Evolutionary conservation across 1,140 invertebrate genomes (phyloP), one percentile per base, ranked within the genome.

Genomic region (Gryon sp.): DNA sequence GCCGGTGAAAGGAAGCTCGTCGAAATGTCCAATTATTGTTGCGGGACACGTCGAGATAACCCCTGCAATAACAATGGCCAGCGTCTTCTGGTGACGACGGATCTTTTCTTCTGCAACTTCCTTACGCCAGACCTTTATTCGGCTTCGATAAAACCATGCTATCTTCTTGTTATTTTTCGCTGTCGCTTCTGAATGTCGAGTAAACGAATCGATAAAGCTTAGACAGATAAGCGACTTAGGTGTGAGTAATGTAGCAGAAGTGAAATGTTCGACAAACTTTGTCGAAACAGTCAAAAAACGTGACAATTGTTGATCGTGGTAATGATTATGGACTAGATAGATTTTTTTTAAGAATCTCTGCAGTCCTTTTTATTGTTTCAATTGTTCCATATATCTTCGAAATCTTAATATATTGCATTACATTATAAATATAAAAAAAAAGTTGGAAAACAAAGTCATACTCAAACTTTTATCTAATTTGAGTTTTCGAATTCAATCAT

Each of bases 1-100:
- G 43, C 63, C 41, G 48, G 19, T 30, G 73, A 63, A 69, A 38
- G 59, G 52, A 45, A 59, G 38, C 53, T 66, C 66, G 74, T 66
- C 53, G 74, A 77, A 77, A 77, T 77, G 74, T 77, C 66, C 74
- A 72, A 72, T 77, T 69, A 76, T 69, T 72, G 60, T 72, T 66
- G 73, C 66, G 60, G 59, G 66, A 76, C 59, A 76, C 22, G 66
- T 38, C 30, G 48, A 77, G 74, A 76, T 76, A 76, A 70, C 50
- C 65, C 12, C 43, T 19, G 18, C 19, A 34, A 66, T 43, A 72
- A 77, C 60, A 77, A 72, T 77, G 60, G 59, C 46, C 60, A 30
- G 22, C 18, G 55, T 62, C 72, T 75, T 53, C 59, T 69, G 74
- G 26, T 36, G 66, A 53, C 57, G 73, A 60, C 57, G 73, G 59